phyloP scores from a whole-genome alignment of 2,113 vertebrate genomes.

The Callopanchax toddi region DNA sequence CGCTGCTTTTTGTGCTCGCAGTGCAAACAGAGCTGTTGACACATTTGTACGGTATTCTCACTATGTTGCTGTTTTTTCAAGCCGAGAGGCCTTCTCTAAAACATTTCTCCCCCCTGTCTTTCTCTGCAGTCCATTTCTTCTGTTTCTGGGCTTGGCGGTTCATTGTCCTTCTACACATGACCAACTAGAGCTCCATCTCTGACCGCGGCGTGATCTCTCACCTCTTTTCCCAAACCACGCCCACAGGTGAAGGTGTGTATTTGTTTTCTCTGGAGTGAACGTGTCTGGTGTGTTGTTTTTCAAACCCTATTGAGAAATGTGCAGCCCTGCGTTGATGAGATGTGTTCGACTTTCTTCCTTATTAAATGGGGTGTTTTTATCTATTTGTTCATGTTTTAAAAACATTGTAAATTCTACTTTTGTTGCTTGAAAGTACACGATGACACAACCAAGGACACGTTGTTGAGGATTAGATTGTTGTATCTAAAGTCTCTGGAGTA shows the following conservation, averaged over 20 bases:
- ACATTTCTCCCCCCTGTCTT: constrained; percentile 9
- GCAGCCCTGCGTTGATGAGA: background rate
- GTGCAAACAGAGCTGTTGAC: constrained; percentile 46
- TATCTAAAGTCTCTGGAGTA: background rate
- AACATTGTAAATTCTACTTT: background rate
- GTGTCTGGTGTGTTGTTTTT: background rate
- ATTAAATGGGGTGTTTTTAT: background rate
- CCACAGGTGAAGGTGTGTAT: constrained; percentile 74
- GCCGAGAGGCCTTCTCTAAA: constrained; percentile 33
- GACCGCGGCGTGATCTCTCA: constrained; percentile 67
- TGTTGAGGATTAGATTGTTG: background rate
- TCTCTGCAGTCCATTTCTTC: constrained; percentile 51
- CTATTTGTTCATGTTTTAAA: background rate
- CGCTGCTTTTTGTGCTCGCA: constrained; percentile 31
- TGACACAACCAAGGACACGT: background rate
- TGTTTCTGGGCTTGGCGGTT: constrained; percentile 64
- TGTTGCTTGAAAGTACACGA: background rate
- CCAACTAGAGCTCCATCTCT: constrained; percentile 65
- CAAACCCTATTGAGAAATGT: background rate
- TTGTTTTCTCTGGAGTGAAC: constrained; percentile 12
- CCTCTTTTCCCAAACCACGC: constrained; percentile 70
- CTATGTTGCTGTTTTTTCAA: constrained; percentile 60
- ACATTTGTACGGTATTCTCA: constrained; percentile 51
- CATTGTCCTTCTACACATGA: constrained; percentile 66
- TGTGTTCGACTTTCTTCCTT: background rate